A percentile compares a stretch with the other conserved stretches of the same genome.
These are phyloP conservation scores for Mellilla xanthometata DNA, from an alignment of 2,888 invertebrate species.

Conservation along the genomic window DNA sequence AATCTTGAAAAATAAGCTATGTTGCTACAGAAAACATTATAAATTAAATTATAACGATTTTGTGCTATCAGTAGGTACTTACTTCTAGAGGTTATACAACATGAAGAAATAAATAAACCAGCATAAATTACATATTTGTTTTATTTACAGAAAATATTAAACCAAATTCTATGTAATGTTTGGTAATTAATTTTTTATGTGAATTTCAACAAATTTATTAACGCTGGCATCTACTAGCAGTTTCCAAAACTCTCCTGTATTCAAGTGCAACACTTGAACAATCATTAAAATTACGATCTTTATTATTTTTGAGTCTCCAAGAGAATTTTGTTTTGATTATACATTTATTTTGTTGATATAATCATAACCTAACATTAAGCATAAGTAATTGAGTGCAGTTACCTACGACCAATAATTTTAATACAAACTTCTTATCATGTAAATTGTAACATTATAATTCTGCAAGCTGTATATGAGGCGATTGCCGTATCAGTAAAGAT, in stretches of 20 bases:
- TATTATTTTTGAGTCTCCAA: constrained; percentile 19
- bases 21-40: too few species aligned
- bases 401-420: constrained; percentile 61
- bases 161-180: constrained; percentile 70
- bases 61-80: too few species aligned
- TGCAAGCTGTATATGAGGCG: constrained; percentile 58
- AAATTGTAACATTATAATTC: constrained; percentile 40
- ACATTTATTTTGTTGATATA: constrained; percentile 31
- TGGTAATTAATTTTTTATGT: constrained; percentile 62
- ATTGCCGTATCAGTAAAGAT: constrained; percentile 40
- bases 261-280: constrained; percentile 3
- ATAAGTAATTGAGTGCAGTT: constrained; percentile 64
- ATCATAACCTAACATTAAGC: constrained; percentile 56
- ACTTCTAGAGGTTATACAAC: too few species aligned
- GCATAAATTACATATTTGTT: constrained; percentile 75
- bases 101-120: constrained; percentile 40
- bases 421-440: constrained; percentile 62
- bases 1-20: too few species aligned
- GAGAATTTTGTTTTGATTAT: constrained; percentile 29
- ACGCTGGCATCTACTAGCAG: constrained; percentile 52
- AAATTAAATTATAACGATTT: neutral
- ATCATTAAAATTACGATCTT: constrained; percentile 4
- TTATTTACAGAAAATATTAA: constrained; percentile 83
- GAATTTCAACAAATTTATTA: constrained; percentile 62
- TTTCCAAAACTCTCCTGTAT: constrained; percentile 56